Conservation (phyloP, 2,888 invertebrate genomes). For the Himalopsyche japonica region DNA sequence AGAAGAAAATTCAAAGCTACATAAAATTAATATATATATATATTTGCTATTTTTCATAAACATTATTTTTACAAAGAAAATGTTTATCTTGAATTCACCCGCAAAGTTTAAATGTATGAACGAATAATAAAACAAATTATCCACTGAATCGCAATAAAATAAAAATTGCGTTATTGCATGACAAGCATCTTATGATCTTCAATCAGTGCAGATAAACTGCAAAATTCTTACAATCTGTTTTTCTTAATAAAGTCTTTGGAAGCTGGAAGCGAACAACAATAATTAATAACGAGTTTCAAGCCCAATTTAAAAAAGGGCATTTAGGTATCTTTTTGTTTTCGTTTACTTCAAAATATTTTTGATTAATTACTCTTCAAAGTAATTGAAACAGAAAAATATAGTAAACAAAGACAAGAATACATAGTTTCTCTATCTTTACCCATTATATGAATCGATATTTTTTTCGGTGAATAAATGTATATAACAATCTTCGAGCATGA, state of each 20-base stretch:
- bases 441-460: no score
- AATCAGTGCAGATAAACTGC: background rate
- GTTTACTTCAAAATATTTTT: background rate
- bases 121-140: no score
- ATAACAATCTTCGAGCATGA: no score
- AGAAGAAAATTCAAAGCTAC: no score
- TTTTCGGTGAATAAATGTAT: no score
- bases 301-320: slow-evolving; percentile 5
- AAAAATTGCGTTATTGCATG: background rate
- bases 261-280: background rate
- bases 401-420: background rate
- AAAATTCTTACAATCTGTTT: background rate
- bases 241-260: background rate
- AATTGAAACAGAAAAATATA: background rate
- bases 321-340: background rate
- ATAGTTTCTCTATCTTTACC: no score
- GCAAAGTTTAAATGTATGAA: no score
- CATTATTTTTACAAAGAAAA: no score
- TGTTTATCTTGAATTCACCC: no score
- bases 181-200: background rate
- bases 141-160: background rate
- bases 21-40: no score
- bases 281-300: slow-evolving; percentile 9
- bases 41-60: no score
- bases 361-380: slow-evolving; percentile 9